These are phyloP conservation scores for Miniopterus natalensis DNA, from an alignment of 2,113 vertebrate species.

Conservation along the genomic window DNA sequence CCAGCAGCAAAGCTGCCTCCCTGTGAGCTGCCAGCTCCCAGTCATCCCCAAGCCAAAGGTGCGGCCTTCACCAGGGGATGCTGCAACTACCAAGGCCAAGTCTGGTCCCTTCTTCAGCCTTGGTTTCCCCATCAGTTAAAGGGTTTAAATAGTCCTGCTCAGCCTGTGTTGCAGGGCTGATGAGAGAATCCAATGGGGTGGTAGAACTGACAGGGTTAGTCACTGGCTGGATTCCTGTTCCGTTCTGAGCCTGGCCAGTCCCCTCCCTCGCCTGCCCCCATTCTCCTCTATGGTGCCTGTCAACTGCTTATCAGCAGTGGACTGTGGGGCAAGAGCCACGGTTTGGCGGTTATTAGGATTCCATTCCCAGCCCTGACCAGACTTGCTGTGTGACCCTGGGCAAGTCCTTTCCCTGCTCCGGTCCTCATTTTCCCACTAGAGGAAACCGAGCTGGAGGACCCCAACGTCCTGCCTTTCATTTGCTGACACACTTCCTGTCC, in stretches of 20 bases:
- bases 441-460: conserved; percentile 39
- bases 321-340: conserved; percentile 40
- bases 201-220: not conserved
- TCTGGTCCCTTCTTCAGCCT: conserved; percentile 34
- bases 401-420: not conserved
- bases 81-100: not conserved
- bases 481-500: conserved; percentile 31
- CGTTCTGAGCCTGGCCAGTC: not conserved
- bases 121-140: not conserved
- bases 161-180: not conserved
- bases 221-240: not conserved
- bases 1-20: not conserved
- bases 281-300: conserved; percentile 58
- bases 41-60: not conserved
- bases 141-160: not conserved
- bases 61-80: conserved; percentile 3
- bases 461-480: not conserved
- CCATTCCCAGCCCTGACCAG: not conserved
- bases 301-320: conserved; percentile 49
- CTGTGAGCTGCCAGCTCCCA: not conserved
- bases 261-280: not conserved
- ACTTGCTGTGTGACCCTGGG: conserved; percentile 48
- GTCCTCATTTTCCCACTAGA: conserved; percentile 43
- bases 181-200: not conserved
- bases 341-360: not conserved